phyloP scores from a whole-genome alignment of 2,113 vertebrate species.

The Psilopsiagon aurifrons region DNA sequence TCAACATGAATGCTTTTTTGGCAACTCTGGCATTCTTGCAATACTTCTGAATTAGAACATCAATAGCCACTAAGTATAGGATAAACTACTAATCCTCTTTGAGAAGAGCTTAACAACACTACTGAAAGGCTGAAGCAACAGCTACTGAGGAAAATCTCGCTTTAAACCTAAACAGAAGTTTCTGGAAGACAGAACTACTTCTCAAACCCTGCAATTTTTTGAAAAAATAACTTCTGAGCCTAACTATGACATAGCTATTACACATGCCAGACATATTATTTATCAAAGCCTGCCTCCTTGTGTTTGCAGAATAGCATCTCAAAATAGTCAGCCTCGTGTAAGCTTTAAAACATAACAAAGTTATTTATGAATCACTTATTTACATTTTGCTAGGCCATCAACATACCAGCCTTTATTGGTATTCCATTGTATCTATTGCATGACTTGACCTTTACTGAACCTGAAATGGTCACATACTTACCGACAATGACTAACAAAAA shows the following conservation, averaged over 20 bases:
- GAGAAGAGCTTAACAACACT: background rate
- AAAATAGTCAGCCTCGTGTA: background rate
- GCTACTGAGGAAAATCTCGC: background rate
- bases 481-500: background rate
- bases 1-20: background rate
- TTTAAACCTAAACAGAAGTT: background rate
- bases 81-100: background rate
- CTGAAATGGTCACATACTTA: background rate
- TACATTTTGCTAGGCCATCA: background rate
- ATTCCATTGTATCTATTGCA: background rate
- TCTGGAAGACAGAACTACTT: background rate
- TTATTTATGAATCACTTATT: background rate
- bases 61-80: background rate
- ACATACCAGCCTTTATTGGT: background rate
- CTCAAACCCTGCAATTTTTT: background rate
- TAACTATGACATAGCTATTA: background rate
- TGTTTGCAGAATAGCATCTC: constrained; percentile 6
- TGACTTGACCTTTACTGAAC: background rate
- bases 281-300: constrained; percentile 56
- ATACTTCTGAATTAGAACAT: background rate
- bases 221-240: background rate
- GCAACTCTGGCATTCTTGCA: background rate
- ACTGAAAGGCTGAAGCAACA: background rate
- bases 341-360: background rate
- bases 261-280: background rate